Evolutionary conservation across 2,888 invertebrate genomes (phyloP), one percentile per base, ranked within the genome.

Genomic region (Oscheius onirici): DNA sequence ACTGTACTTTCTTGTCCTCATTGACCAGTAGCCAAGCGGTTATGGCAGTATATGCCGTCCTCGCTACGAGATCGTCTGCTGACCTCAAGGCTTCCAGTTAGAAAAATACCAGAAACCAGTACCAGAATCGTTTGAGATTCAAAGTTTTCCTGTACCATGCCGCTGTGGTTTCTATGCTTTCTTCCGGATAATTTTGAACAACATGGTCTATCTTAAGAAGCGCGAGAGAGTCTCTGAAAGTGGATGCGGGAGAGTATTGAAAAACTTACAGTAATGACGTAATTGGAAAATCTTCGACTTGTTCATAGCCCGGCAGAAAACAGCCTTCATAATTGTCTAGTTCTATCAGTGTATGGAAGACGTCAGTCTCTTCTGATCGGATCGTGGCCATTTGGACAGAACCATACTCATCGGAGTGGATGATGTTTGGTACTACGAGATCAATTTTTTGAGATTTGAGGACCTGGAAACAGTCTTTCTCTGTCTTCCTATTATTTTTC

Each of bases 21-120:
- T 97, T 99, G 1, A 95, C 93, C 91, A 99, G 93, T 0, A 99
- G 97, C 81, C 95, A 93, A 1, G 97, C 97, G n/a, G 96, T 92
- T 17, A 99, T 90, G 0, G 97, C 93, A 0, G 97, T 97, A 89
- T 93, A 97, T 87, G 97, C 93, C 0, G 97, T 97, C 89, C 94
- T 94, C 15, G 99, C 91, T 89, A 96, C 95, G 20, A 91, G 92
- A 89, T 99, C 97, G 88, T 99, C 97, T 0, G 99, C 95, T 0
- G 97, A 97, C 97, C 97, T 99, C 49, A 79, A 66, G 20, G 17
- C 41, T 55, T 55, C 26, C 11, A 55, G 15, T 22, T 49, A 41
- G 13, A 51, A 1, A 2, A 51, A 26, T 26, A n/a, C 10, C 5
- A n/a, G n/a, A 15, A 40, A 13, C 2, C 83, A 67, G 11, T 0